Percentiles rank a stretch among this genome's conserved stretches.
Evolutionary conservation across 2,888 invertebrate genomes (phyloP).

Genomic region (Ichneumoninae sp.): DNA sequence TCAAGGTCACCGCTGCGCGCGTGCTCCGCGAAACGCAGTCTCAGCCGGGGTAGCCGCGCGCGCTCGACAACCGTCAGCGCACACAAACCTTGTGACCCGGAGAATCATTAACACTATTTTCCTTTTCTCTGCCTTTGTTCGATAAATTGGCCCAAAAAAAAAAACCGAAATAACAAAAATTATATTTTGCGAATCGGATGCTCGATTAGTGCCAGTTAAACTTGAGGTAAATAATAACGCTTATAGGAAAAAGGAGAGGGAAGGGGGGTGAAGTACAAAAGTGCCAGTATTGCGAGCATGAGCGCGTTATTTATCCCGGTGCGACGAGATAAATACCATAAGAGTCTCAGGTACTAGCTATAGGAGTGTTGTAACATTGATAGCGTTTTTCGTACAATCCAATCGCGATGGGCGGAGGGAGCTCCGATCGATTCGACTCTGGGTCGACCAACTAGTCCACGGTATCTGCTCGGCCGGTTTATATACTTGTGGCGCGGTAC

Average conservation of each 20-base stretch:
- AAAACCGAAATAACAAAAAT: neutral
- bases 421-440: slow-evolving; percentile 10
- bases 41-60: slow-evolving; percentile 10
- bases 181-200: neutral
- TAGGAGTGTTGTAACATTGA: neutral
- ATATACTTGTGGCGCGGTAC: neutral
- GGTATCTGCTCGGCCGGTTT: neutral
- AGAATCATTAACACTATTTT: neutral
- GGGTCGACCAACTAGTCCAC: slow-evolving; percentile 11
- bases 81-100: neutral
- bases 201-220: neutral
- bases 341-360: neutral
- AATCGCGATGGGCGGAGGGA: neutral
- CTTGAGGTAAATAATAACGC: neutral
- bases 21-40: slow-evolving; percentile 52
- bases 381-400: slow-evolving; percentile 14
- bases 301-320: neutral
- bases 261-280: neutral
- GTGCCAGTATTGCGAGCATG: neutral
- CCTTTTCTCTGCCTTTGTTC: neutral
- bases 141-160: neutral
- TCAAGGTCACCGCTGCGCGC: slow-evolving; percentile 71
- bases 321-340: neutral
- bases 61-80: slow-evolving; percentile 12
- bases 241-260: neutral